phyloP scores from a whole-genome alignment of 2,797 vertebrate species.

The Salarias fasciatus region DNA sequence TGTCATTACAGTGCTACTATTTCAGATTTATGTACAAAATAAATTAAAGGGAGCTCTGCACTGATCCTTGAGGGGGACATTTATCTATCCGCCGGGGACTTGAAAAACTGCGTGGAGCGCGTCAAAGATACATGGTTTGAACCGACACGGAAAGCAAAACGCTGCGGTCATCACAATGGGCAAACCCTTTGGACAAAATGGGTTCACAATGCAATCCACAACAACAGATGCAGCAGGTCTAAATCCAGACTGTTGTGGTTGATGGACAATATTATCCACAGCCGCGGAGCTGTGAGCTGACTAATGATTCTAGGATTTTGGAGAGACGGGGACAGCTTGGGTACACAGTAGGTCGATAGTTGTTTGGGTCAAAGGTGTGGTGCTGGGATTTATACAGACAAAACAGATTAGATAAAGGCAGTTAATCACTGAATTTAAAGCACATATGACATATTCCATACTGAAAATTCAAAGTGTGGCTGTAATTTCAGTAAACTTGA shows the following conservation, averaged over 20 bases:
- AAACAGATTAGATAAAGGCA: not conserved
- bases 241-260: not conserved
- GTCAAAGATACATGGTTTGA: not conserved
- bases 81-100: not conserved
- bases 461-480: not conserved
- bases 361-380: not conserved
- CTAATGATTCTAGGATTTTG: conserved; percentile 10
- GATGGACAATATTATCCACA: conserved; percentile 3
- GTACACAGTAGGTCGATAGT: not conserved
- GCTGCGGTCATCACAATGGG: conserved; percentile 3
- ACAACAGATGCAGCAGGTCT: not conserved
- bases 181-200: conserved; percentile 1
- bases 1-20: not conserved
- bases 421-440: not conserved
- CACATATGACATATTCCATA: conserved; percentile 11
- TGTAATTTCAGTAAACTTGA: not conserved
- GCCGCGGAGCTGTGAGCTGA: conserved; percentile 7
- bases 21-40: not conserved
- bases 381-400: conserved; percentile 1
- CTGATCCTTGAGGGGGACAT: conserved; percentile 4
- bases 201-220: conserved; percentile 5
- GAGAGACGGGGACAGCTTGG: not conserved
- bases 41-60: not conserved
- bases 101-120: not conserved
- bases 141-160: not conserved